Conservation (phyloP, 2,113 vertebrate species). For the Equus quagga region DNA sequence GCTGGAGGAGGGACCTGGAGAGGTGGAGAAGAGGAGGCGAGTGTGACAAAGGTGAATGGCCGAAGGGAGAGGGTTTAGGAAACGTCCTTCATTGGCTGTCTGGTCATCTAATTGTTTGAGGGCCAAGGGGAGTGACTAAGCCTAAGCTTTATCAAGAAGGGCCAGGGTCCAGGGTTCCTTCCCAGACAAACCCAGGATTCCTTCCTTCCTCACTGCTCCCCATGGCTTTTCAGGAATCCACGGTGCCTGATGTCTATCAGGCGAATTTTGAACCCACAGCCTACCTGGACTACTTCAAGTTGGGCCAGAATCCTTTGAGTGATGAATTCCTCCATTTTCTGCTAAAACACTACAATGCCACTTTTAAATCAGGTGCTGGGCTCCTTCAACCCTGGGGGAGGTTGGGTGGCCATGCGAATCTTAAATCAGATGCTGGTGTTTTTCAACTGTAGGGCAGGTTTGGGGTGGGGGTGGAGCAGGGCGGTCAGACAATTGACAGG, state of each 20-base stretch:
- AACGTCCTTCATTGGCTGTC: background rate
- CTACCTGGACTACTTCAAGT: conserved; percentile 2
- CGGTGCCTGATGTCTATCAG: background rate
- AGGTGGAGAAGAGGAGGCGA: background rate
- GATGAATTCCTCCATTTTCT: background rate
- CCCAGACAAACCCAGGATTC: background rate
- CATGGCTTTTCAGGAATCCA: background rate
- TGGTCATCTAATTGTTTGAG: background rate
- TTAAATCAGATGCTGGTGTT: conserved; percentile 21
- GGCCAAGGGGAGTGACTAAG: background rate
- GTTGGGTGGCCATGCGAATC: background rate
- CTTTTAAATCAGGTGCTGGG: background rate
- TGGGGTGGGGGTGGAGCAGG: background rate
- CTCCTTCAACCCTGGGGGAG: background rate
- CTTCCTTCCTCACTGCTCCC: background rate
- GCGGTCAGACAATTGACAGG: background rate
- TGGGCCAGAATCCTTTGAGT: background rate
- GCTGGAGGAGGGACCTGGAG: background rate
- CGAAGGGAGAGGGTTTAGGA: background rate
- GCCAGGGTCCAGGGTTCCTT: background rate
- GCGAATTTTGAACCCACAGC: conserved; percentile 2
- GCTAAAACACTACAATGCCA: background rate
- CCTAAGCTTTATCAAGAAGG: background rate
- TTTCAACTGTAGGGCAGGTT: background rate
- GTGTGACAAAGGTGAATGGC: background rate